These are phyloP conservation scores for Pheosia gnoma DNA, from an alignment of 2,888 invertebrate species.

Conservation along the genomic window DNA sequence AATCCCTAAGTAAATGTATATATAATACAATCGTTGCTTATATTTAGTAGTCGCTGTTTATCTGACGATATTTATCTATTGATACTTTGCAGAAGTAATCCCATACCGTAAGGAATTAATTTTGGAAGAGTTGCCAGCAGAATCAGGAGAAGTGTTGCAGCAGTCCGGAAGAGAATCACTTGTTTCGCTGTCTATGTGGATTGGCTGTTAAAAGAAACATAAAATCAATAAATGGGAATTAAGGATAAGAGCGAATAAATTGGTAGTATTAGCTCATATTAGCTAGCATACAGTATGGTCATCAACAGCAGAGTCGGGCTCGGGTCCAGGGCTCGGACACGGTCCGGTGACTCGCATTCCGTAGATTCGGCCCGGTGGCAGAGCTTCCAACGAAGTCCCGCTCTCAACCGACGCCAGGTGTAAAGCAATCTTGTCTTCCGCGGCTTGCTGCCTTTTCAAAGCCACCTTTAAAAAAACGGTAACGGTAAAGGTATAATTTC, in stretches of 20 bases:
- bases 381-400: conserved; percentile 84
- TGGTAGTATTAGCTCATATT: not conserved
- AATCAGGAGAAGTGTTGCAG: conserved; percentile 69
- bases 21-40: too few species aligned
- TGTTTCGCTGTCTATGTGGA: conserved; percentile 79
- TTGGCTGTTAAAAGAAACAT: conserved; percentile 54
- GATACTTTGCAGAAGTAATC: too few species aligned
- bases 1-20: too few species aligned
- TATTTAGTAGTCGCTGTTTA: too few species aligned
- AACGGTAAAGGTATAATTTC: not conserved
- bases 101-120: conserved; percentile 6
- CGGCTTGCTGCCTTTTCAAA: conserved; percentile 97
- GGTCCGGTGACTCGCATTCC: conserved; percentile 94
- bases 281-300: conserved; percentile 65
- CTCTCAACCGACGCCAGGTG: conserved; percentile 91
- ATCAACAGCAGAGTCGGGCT: conserved; percentile 72
- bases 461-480: conserved; percentile 88
- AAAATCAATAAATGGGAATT: not conserved
- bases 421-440: conserved; percentile 97
- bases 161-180: conserved; percentile 77
- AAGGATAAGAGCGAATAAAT: too few species aligned
- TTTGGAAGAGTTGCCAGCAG: conserved; percentile 55
- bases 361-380: conserved; percentile 96
- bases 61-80: too few species aligned
- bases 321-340: conserved; percentile 79